These are phyloP conservation scores for Aramus guarauna DNA, from an alignment of 2,113 vertebrate genomes.

Conservation along the genomic window DNA sequence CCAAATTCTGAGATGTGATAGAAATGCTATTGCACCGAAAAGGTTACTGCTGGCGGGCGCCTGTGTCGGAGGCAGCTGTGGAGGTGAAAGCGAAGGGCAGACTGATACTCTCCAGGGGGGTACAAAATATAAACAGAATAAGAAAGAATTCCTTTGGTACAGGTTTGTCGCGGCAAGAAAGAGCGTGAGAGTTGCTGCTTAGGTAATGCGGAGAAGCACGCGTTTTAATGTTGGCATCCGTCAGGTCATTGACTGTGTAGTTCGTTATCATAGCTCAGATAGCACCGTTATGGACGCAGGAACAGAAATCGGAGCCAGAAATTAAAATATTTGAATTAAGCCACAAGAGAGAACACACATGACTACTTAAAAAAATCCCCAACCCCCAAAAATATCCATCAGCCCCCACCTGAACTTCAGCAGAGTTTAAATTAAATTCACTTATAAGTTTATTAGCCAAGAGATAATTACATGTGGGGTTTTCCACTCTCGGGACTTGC, in stretches of 20 bases:
- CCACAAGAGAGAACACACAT: not conserved
- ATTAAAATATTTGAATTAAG: not conserved
- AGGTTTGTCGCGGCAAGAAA: not conserved
- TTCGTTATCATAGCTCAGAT: not conserved
- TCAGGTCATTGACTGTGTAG: not conserved
- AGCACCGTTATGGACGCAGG: fast-evolving
- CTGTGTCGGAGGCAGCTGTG: not conserved
- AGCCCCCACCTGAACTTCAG: not conserved
- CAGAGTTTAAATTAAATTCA: not conserved
- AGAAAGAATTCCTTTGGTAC: not conserved
- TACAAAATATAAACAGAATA: not conserved
- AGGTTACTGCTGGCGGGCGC: not conserved
- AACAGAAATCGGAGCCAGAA: not conserved
- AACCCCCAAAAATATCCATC: not conserved
- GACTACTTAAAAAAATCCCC: not conserved
- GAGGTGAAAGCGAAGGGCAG: not conserved
- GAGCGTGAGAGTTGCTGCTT: not conserved
- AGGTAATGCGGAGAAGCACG: not conserved
- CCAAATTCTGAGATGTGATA: not conserved
- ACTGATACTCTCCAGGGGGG: not conserved
- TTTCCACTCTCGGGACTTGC: not conserved
- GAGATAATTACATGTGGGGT: not conserved
- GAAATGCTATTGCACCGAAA: not conserved
- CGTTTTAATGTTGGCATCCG: fast-evolving
- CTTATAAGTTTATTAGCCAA: not conserved